Base-by-base conservation (phyloP, 2,797 vertebrate genomes). In the Mustela erminea region DNA sequence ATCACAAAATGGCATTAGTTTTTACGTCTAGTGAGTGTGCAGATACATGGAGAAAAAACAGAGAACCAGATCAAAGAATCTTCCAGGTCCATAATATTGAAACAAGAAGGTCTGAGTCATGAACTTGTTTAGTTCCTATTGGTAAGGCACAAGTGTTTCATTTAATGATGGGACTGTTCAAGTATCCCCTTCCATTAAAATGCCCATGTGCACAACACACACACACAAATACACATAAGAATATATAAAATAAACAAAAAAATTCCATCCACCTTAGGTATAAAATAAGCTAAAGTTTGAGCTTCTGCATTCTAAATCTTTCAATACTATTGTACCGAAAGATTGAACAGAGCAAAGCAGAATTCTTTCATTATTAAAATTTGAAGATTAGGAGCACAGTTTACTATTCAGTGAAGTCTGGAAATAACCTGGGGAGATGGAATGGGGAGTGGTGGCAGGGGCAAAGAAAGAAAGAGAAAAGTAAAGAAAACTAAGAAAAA, bases 211-310 rank as follows among this genome's bases (percentile, higher is more conserved):
- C 5, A 15, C 4, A 14, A 11, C 13, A 23, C 20, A 62, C 27
- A 56, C 10, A 86, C 1, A 52, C 32, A 17, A 0, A 70, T 18
- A 49, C 15, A n/a, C 4, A 17, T 17, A 74, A 74, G 3, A 29
- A 46, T 46, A 75, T 46, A 29, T 46, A 75, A 75, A 74, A 27
- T 29, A 29, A 29, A 46, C 27, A 74, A 27, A 77, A 15, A 21
- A 14, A n/a, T 13, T 41, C 9, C 7, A 49, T 70, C 32, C 18
- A 0, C 14, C 35, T 81, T 75, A 88, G 32, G 7, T 35, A n/a
- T 56, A 81, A 84, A 93, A 93, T 43, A 82, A 90, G 43, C 21
- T 78, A 6, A 91, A 80, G 23, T 95, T 29, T 92, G 66, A 87
- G n/a, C 11, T 75, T 64, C 38, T 52, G 58, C 2, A 21, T 41